These are phyloP conservation scores for Aplodontia rufa DNA, from an alignment of 2,113 vertebrate species.

Conservation along the genomic window DNA sequence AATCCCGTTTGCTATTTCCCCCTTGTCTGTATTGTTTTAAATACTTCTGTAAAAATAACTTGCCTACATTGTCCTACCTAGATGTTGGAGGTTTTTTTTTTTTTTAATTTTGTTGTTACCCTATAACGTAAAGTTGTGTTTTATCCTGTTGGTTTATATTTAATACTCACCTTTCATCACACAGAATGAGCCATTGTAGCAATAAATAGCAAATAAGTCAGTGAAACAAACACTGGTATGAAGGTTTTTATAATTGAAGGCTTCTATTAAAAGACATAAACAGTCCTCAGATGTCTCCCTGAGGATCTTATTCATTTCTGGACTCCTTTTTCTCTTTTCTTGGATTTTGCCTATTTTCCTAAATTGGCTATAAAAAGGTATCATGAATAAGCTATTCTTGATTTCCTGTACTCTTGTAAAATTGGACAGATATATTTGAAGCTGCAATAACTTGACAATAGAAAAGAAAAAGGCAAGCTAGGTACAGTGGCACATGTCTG, in stretches of 20 bases:
- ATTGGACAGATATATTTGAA: background rate
- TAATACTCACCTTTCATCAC: background rate
- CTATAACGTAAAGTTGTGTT: background rate
- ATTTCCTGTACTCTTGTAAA: background rate
- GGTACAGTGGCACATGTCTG: background rate
- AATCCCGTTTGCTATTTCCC: background rate
- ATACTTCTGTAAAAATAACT: background rate
- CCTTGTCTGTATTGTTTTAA: background rate
- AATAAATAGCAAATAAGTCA: background rate
- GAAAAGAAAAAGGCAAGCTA: conserved; percentile 16
- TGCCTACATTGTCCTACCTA: background rate
- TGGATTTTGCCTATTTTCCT: background rate
- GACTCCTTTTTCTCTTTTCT: background rate
- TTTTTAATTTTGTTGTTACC: background rate
- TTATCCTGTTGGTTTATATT: background rate
- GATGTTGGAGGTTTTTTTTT: background rate
- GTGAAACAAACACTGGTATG: background rate
- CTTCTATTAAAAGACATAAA: conserved; percentile 25
- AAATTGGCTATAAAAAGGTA: background rate
- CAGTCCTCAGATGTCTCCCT: background rate
- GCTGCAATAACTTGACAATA: background rate
- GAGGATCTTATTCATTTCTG: background rate
- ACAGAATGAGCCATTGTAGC: background rate
- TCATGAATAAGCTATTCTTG: background rate
- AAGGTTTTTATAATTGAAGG: background rate